Conservation (phyloP, 2,888 invertebrate species). For the Leucozona laternaria region DNA sequence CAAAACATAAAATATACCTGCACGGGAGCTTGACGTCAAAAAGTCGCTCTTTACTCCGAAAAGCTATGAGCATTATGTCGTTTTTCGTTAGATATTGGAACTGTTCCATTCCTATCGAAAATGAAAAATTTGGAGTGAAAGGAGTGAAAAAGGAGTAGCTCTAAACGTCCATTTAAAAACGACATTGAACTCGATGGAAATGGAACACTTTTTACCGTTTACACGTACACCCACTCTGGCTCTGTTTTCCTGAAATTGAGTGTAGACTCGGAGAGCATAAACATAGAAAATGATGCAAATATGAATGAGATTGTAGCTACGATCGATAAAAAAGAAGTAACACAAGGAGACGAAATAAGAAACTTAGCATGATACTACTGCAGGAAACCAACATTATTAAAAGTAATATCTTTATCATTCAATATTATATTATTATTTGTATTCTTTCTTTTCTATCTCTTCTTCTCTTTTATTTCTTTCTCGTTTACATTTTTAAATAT, state of each 20-base stretch:
- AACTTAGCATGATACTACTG: neutral
- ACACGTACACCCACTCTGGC: neutral
- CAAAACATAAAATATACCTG: neutral
- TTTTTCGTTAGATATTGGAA: too few species aligned
- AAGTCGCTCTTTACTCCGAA: conserved; percentile 9
- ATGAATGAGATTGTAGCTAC: neutral
- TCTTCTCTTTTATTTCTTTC: too few species aligned
- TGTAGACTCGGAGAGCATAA: neutral
- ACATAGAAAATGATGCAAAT: neutral
- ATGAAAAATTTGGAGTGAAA: too few species aligned
- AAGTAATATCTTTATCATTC: too few species aligned
- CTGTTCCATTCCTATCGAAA: too few species aligned
- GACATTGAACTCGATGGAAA: neutral
- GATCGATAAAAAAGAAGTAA: neutral
- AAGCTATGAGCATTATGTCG: neutral
- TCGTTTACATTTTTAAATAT: too few species aligned
- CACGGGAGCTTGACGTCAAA: neutral
- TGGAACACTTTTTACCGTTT: neutral
- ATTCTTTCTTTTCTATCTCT: too few species aligned
- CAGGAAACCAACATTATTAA: too few species aligned
- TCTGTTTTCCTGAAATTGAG: conserved; percentile 8
- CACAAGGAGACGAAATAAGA: neutral
- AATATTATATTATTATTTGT: too few species aligned
- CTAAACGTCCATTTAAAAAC: too few species aligned
- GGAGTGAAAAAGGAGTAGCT: too few species aligned